These are phyloP conservation scores for Chroicocephalus ridibundus DNA, from an alignment of 2,113 vertebrate genomes.

Conservation along the genomic window DNA sequence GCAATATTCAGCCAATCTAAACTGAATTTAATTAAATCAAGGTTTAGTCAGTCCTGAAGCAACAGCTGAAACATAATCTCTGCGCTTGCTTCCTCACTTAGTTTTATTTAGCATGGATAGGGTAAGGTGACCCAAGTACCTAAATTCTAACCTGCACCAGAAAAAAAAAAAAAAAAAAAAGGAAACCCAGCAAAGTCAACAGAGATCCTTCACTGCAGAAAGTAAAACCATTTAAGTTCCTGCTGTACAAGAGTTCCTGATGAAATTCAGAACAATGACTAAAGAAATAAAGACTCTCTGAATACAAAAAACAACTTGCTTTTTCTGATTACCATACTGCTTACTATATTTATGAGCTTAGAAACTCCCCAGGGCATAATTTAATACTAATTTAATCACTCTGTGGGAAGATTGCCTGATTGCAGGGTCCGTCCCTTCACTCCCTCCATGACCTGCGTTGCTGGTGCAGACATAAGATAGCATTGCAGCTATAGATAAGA, in stretches of 20 bases:
- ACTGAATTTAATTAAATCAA: conserved; percentile 18
- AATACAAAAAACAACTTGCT: neutral
- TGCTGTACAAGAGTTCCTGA: neutral
- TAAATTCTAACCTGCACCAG: neutral
- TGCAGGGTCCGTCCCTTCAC: neutral
- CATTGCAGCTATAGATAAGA: neutral
- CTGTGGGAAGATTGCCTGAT: neutral
- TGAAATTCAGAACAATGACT: neutral
- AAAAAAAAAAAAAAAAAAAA: neutral
- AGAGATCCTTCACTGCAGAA: neutral
- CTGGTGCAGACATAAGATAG: neutral
- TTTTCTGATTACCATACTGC: neutral
- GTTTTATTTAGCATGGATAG: neutral
- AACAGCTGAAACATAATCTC: neutral
- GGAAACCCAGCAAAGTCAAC: neutral
- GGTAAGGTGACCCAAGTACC: neutral
- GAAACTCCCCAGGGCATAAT: neutral
- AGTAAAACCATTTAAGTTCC: neutral
- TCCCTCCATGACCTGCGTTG: neutral
- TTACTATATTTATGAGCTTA: neutral
- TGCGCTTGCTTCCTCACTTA: neutral
- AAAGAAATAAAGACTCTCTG: neutral
- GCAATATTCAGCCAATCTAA: conserved; percentile 4
- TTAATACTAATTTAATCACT: neutral
- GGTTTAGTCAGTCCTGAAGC: neutral